These are phyloP conservation scores for Cetoscarus ocellatus DNA, from an alignment of 2,797 vertebrate genomes.

Conservation along the genomic window DNA sequence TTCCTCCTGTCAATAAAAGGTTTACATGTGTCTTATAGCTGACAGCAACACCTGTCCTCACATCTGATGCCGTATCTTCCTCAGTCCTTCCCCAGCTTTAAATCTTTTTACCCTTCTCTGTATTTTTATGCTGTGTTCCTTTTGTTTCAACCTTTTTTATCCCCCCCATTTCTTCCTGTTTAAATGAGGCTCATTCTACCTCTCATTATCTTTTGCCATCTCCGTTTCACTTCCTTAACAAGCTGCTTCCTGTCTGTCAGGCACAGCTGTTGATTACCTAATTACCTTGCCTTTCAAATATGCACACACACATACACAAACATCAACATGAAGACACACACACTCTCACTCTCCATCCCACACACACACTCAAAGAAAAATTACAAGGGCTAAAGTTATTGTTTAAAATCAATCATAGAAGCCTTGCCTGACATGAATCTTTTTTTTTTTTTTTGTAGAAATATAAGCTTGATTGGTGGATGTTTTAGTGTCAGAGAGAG, in stretches of 20 bases:
- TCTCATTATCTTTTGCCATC: conserved; percentile 75
- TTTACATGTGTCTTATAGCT: conserved; percentile 59
- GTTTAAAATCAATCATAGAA: conserved; percentile 55
- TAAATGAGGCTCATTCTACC: conserved; percentile 39
- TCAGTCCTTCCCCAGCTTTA: conserved; percentile 2
- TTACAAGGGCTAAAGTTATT: conserved; percentile 38
- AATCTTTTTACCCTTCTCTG: not conserved
- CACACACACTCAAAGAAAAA: conserved; percentile 27
- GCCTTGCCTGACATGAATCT: conserved; percentile 29
- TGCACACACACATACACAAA: conserved; percentile 6
- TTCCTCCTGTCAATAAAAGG: conserved; percentile 62
- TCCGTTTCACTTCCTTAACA: conserved; percentile 74
- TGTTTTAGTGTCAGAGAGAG: conserved; percentile 1
- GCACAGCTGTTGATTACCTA: conserved; percentile 82
- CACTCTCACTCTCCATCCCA: not conserved
- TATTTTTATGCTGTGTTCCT: conserved; percentile 16
- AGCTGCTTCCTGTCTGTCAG: conserved; percentile 80
- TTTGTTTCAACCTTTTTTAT: conserved; percentile 35
- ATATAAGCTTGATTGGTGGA: conserved; percentile 17
- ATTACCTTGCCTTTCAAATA: conserved; percentile 67
- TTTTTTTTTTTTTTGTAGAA: conserved; percentile 30
- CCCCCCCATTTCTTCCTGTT: conserved; percentile 34
- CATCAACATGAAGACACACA: conserved; percentile 10
- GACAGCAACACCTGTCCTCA: conserved; percentile 67
- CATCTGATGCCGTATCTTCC: conserved; percentile 41